Evolutionary conservation across 2,888 invertebrate genomes (phyloP).

Genomic region (Acleris holmiana): DNA sequence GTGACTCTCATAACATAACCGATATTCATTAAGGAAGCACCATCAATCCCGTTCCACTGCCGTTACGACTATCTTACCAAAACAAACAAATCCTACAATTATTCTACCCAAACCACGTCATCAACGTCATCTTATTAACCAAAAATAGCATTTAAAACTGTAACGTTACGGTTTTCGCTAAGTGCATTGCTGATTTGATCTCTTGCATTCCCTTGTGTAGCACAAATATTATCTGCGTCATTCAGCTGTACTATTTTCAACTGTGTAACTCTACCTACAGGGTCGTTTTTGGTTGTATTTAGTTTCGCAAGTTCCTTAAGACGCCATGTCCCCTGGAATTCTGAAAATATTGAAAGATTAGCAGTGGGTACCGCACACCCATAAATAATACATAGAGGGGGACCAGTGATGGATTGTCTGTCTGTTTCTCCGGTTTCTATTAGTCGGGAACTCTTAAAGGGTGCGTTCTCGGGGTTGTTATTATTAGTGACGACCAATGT

Average conservation of each 20-base stretch:
- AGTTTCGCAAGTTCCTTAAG: conserved; percentile 33
- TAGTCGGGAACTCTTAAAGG: conserved; percentile 82
- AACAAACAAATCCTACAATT: conserved; percentile 82
- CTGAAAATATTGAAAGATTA: conserved; percentile 84
- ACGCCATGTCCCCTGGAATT: conserved; percentile 68
- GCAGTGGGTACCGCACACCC: conserved; percentile 76
- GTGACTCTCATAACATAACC: conserved; percentile 74
- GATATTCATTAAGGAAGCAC: conserved; percentile 78
- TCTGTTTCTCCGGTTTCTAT: conserved; percentile 81
- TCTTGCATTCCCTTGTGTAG: conserved; percentile 56
- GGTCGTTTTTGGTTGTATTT: conserved; percentile 39
- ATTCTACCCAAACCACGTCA: conserved; percentile 63
- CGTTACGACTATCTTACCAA: conserved; percentile 76
- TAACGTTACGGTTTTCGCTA: conserved; percentile 43
- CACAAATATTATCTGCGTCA: conserved; percentile 47
- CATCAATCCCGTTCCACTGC: conserved; percentile 76
- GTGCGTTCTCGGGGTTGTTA: conserved; percentile 70
- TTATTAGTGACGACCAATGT: conserved; percentile 76
- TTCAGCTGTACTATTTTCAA: conserved; percentile 46
- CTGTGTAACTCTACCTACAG: conserved; percentile 43
- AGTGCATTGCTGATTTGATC: conserved; percentile 50
- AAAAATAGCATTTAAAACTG: conserved; percentile 42
- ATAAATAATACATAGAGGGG: conserved; percentile 83
- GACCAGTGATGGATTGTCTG: conserved; percentile 79
- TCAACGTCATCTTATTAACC: conserved; percentile 29